Evolutionary conservation across 2,797 vertebrate genomes (phyloP).

Genomic region (Astyanax mexicanus): DNA sequence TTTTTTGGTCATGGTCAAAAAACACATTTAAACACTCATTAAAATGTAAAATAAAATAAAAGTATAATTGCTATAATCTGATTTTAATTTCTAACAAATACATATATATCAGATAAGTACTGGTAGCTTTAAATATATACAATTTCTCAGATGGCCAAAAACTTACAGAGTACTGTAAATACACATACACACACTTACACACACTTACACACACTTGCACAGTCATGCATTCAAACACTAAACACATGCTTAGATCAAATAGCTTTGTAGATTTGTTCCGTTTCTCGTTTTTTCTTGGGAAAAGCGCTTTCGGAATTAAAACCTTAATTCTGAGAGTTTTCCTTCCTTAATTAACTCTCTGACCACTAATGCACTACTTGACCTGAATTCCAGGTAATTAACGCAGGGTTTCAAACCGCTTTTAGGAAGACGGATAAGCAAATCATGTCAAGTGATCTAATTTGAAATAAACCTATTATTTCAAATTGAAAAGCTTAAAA

Average conservation of each 20-base stretch:
- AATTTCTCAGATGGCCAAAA: too few species aligned
- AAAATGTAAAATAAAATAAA: too few species aligned
- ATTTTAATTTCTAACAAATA: too few species aligned
- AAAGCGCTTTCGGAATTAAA: background rate
- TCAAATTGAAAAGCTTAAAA: background rate
- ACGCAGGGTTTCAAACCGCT: conserved; percentile 18
- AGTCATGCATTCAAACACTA: background rate
- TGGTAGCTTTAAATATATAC: too few species aligned
- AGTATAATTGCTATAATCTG: too few species aligned
- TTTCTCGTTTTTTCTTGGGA: background rate
- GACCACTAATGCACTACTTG: conserved; percentile 25
- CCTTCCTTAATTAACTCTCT: background rate
- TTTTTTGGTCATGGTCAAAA: too few species aligned
- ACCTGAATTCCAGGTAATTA: conserved; percentile 41
- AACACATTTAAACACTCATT: too few species aligned
- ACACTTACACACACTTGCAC: background rate
- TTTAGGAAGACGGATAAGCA: conserved; percentile 27
- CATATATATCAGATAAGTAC: too few species aligned
- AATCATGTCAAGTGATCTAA: conserved; percentile 49
- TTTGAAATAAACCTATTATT: conserved; percentile 65
- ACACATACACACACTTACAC: background rate
- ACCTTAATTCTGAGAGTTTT: background rate
- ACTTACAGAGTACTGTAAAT: too few species aligned
- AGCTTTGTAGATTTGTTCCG: background rate
- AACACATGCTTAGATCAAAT: background rate